Evolutionary conservation across 2,113 vertebrate species (phyloP), one percentile per base, ranked within the genome.

Genomic region (Pollimyrus isidori): DNA sequence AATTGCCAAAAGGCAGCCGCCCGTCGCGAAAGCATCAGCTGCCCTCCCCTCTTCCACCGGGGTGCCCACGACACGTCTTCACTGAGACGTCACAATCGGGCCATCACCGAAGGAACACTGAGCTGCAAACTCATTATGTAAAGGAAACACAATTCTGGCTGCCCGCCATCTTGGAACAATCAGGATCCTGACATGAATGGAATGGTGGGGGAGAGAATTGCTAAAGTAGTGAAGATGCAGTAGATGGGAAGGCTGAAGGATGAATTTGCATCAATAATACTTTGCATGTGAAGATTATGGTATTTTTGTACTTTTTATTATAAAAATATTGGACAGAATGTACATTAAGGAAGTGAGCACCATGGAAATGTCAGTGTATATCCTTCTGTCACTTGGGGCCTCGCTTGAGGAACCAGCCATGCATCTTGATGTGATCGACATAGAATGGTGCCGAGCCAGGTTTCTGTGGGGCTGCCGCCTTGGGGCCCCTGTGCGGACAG

Each of bases 371-470:
- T 56, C n/a, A 88, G 49, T 89, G 13, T 82, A 48, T 30, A 87
- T 58, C 52, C 23, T 84, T 30, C 52, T 17, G 52, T 95, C 94
- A 95, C 91, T 94, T 94, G 5, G 94, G 58, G 52, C 91, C 94
- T 88, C 94, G 95, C 73, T 91, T 94, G 15, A 95, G 89, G 88
- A 95, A 94, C 90, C 94, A 93, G 0, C 93, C 95, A 42, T 92
- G 94, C 93, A 93, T 93, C 82, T 95, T 96, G 50, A 94, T 92
- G 90, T 94, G 94, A 90, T 94, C 88, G 13, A 93, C 91, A 2
- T 93, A 95, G 48, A 95, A 92, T 39, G 90, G 90, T 0, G 93
- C 89, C 0, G 94, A 93, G 30, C 83, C 90, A 49, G 91, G 53
- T 48, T 93, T 93, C 62, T 73, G 90, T 86, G 39, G 73, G 48